These are phyloP conservation scores for Megaustenia siamemsis DNA, from an alignment of 2,888 invertebrate species.

Conservation along the genomic window DNA sequence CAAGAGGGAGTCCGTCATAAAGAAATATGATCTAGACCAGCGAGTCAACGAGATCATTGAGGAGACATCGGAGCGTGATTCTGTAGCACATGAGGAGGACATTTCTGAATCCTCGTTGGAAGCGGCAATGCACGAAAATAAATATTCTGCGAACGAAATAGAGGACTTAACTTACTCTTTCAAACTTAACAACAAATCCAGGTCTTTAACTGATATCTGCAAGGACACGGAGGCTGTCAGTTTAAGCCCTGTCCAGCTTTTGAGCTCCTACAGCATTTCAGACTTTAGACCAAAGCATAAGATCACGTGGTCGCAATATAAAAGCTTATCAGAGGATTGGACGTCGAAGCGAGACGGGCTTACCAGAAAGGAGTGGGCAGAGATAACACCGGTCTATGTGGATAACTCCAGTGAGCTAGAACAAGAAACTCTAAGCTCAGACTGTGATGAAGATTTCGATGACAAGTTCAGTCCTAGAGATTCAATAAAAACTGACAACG, in stretches of 20 bases:
- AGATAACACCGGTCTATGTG: not conserved
- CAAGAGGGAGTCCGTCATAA: not conserved
- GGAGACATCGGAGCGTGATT: conserved; percentile 29
- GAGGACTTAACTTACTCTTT: not conserved
- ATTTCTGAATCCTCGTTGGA: not conserved
- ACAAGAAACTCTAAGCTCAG: not conserved
- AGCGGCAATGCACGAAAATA: not conserved
- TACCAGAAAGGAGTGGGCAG: not conserved
- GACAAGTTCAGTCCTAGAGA: not conserved
- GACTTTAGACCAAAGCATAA: conserved; percentile 41
- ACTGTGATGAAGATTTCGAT: not conserved
- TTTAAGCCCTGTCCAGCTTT: not conserved
- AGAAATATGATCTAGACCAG: conserved; percentile 26
- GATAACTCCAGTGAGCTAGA: not conserved
- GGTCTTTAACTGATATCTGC: not conserved
- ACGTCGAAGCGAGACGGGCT: not conserved
- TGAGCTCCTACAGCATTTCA: conserved; percentile 21
- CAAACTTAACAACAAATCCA: not conserved
- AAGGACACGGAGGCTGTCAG: not conserved
- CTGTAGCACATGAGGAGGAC: not conserved
- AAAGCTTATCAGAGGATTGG: conserved; percentile 35
- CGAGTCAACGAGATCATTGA: conserved; percentile 33
- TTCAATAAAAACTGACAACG: not conserved
- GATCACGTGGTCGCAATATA: conserved; percentile 45
- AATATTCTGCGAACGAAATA: not conserved